Base-by-base conservation (phyloP, 1,140 invertebrate species). In the Dendroctonus ponderosae region DNA sequence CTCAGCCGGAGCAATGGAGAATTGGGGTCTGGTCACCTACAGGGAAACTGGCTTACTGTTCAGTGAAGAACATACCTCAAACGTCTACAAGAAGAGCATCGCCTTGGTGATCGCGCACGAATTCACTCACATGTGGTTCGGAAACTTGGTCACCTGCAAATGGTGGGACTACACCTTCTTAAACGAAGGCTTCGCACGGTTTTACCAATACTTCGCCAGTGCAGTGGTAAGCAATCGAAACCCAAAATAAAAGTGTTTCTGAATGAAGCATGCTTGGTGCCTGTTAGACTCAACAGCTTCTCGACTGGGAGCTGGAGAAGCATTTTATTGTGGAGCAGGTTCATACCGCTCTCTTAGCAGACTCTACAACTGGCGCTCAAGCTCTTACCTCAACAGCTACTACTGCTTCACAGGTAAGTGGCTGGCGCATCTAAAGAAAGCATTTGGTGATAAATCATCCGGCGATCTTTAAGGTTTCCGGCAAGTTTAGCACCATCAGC, bases 121-220 rank as follows among this genome's bases (percentile, higher is more conserved):
- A 80, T 81, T 97, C 56, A 93, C 94, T 7, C 95, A 98, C 75
- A 92, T 89, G 89, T 95, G 92, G 92, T 93, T 93, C 79, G 91
- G 91, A 60, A 92, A 93, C 82, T 82, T 93, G 71, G 92, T 94
- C 5, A 95, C 92, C 8, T 88, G 94, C 85, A 83, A 87, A 69
- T 96, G 93, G 93, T 97, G 94, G 94, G 88, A 91, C 76, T 92
- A 96, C 78, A 80, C 96, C 0, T 96, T 93, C 92, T 80, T 96
- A 7, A 95, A 95, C 78, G 93, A 95, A 81, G 93, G 93, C 4
- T 96, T 97, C 76, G 93, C 94, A 12, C 58, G 67, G 38, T 65
- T 65, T 26, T 69, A 59, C 39, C 67, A 69, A 49, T 69, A 68
- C 41, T 63, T 62, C 15, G 60, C 60, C 6, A 15, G 52, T 43